These are phyloP conservation scores for Synanthedon myopaeformis DNA, from an alignment of 2,888 invertebrate genomes.

Conservation along the genomic window DNA sequence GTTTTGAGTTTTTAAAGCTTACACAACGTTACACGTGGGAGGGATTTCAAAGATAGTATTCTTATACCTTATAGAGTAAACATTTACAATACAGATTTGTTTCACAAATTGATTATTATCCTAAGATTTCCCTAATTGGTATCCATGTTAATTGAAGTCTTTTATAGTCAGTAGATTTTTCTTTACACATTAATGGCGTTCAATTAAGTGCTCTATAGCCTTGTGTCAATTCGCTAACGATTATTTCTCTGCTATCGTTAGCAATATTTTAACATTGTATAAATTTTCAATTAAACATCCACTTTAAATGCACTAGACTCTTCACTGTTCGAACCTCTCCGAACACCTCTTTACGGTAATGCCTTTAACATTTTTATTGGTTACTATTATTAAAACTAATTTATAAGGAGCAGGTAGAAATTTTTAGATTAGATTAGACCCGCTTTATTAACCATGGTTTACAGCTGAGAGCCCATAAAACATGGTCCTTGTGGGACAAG, in stretches of 20 bases:
- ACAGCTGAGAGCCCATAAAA: constrained; percentile 46
- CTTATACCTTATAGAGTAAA: no score
- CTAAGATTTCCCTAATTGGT: no score
- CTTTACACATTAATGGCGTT: no score
- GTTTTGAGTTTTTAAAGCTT: no score
- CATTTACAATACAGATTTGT: no score
- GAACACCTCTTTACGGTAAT: constrained; percentile 20
- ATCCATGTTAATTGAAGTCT: no score
- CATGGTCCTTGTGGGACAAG: constrained; percentile 40
- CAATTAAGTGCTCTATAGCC: background rate
- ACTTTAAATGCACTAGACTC: background rate
- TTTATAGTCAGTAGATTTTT: no score
- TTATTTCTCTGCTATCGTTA: background rate
- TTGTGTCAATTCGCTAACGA: background rate
- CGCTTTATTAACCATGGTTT: constrained; percentile 42
- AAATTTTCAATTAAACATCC: background rate
- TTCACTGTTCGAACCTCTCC: background rate
- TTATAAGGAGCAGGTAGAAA: constrained; percentile 52
- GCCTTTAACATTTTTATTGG: constrained; percentile 3
- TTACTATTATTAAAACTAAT: constrained; percentile 20
- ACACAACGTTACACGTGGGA: no score
- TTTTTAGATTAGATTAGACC: constrained; percentile 54
- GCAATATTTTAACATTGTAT: background rate
- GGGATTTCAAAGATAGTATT: no score
- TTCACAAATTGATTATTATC: no score